A percentile compares a stretch with the other conserved stretches of the same genome.
Evolutionary conservation across 2,888 invertebrate species (phyloP).

Genomic region (Nomada ruficornis): DNA sequence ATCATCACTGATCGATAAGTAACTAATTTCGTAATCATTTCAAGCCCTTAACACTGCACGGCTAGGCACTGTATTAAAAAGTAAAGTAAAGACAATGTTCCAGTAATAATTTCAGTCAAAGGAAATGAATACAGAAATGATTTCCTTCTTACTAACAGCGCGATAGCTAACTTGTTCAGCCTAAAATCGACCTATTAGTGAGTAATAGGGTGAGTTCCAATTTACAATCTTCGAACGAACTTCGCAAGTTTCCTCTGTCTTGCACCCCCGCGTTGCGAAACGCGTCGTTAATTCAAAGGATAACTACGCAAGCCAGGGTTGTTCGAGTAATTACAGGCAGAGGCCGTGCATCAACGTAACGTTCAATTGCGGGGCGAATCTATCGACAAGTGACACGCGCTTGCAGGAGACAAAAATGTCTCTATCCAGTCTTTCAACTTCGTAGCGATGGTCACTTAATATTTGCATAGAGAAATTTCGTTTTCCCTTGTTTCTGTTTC

Average conservation of each 20-base stretch:
- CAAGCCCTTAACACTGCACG: neutral
- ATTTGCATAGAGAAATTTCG: conserved; percentile 2
- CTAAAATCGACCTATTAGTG: too few relatives aligned
- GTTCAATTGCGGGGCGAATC: neutral
- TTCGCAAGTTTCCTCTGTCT: too few relatives aligned
- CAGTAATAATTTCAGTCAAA: neutral
- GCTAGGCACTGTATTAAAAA: neutral
- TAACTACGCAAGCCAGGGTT: neutral
- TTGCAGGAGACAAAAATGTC: neutral
- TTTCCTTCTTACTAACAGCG: neutral
- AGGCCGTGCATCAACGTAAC: neutral
- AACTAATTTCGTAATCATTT: neutral
- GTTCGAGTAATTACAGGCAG: neutral
- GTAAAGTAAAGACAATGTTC: neutral
- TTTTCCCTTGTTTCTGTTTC: conserved; percentile 6
- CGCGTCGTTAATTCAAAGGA: neutral
- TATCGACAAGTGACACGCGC: neutral
- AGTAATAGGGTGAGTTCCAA: neutral
- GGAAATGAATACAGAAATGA: neutral
- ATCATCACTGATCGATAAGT: neutral
- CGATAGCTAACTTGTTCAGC: too few relatives aligned
- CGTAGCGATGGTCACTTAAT: neutral
- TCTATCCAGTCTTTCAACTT: neutral
- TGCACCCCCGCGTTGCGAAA: neutral
- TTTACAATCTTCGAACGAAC: too few relatives aligned